Conservation (phyloP, 2,113 vertebrate species). For the Procavia capensis region DNA sequence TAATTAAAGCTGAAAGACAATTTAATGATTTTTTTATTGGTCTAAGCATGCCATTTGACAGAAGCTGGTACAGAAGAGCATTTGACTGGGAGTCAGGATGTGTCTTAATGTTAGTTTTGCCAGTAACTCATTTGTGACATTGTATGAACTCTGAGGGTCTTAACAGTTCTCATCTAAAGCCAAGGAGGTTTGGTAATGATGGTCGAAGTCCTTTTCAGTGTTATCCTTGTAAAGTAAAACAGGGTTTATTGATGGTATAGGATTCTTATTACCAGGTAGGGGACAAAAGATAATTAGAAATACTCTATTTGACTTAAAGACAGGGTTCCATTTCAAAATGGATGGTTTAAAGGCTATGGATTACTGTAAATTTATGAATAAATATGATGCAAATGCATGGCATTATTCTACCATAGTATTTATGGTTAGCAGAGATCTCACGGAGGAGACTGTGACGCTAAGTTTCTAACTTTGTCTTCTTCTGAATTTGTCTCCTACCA, state of each 20-base stretch:
- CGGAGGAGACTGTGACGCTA: not conserved
- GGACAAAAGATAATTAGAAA: constrained; percentile 62
- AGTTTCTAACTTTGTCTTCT: constrained; percentile 3
- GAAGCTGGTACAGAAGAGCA: not conserved
- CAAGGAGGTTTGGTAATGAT: not conserved
- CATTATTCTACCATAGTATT: not conserved
- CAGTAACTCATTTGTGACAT: not conserved
- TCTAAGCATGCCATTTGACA: not conserved
- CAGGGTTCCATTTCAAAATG: constrained; percentile 7
- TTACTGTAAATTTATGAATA: constrained; percentile 33
- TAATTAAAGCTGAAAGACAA: not conserved
- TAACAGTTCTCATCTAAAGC: not conserved
- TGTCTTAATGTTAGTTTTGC: not conserved
- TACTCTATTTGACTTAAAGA: constrained; percentile 32
- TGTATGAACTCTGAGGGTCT: not conserved
- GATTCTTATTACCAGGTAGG: constrained; percentile 32
- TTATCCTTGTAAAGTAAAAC: constrained; percentile 46
- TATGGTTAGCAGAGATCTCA: constrained; percentile 8
- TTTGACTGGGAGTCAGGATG: not conserved
- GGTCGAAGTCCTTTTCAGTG: not conserved
- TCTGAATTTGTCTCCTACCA: not conserved
- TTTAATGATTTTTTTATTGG: not conserved
- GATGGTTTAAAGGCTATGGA: not conserved
- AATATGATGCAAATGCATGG: not conserved
- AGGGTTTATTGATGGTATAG: not conserved